Conservation (phyloP, 2,888 invertebrate genomes). For the Aporophyla lueneburgensis region DNA sequence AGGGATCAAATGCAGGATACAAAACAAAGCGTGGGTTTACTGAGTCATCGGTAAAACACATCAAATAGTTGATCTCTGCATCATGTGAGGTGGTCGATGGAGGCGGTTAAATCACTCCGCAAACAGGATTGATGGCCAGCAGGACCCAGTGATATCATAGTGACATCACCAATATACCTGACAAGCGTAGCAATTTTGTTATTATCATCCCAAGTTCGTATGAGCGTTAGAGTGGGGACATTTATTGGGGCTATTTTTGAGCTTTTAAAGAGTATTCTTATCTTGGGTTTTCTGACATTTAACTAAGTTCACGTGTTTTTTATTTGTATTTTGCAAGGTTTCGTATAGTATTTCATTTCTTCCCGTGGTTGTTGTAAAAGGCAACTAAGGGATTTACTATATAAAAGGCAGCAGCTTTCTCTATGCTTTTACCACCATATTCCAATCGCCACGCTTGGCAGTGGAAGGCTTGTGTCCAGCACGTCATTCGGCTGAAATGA, state of each 20-base stretch:
- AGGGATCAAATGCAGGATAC: background rate
- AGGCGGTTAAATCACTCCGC: constrained; percentile 21
- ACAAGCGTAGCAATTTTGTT: constrained; percentile 35
- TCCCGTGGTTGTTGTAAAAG: too few relatives aligned
- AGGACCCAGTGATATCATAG: constrained; percentile 40
- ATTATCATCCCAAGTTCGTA: constrained; percentile 23
- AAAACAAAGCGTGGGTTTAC: background rate
- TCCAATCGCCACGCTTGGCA: too few relatives aligned
- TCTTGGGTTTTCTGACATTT: background rate
- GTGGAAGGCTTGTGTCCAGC: too few relatives aligned
- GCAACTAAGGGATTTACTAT: too few relatives aligned
- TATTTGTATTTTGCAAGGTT: background rate
- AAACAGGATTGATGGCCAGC: constrained; percentile 16
- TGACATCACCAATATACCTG: constrained; percentile 51
- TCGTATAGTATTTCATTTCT: too few relatives aligned
- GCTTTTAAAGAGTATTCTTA: background rate
- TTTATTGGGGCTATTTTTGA: constrained; percentile 5
- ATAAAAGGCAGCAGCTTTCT: too few relatives aligned
- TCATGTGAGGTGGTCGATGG: background rate
- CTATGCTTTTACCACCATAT: too few relatives aligned
- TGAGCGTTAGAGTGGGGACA: background rate
- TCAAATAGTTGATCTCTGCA: background rate
- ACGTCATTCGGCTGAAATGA: too few relatives aligned
- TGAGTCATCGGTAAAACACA: constrained; percentile 29
- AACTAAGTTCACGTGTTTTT: background rate